Base-by-base conservation (phyloP, 2,797 vertebrate species). In the Euthynnus affinis region DNA sequence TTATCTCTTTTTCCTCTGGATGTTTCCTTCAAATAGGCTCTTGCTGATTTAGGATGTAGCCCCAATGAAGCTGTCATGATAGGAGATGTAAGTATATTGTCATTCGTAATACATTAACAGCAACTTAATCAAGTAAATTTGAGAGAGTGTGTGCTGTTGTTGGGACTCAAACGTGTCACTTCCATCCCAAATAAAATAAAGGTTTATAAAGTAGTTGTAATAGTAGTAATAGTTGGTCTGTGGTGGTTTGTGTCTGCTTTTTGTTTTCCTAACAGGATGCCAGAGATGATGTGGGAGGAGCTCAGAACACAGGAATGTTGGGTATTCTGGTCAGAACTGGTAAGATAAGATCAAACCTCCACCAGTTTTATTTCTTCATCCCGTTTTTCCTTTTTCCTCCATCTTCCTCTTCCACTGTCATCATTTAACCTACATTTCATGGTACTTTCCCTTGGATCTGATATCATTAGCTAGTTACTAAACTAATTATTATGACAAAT, bases 301-400 rank as follows among this genome's bases (percentile, higher is more conserved):
- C 97, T 77, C 98, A 99, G 93, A 92, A 93, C 0, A 89, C 92
- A 0, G 98, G 98, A 59, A 98, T 99, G 96, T 87, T 95, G 82
- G 98, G 98, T 74, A 98, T 99, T 92, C 93, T 99, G 49, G 98
- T 99, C 0, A 95, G 90, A 92, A 99, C 98, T 0, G 98, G 98
- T 98, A 86, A 79, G 96, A 59, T 42, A 42, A 14, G 14, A 13
- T 42, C 40, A 42, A 42, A 42, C 13, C 6, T 76, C 27, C 17
- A 55, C 0, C 40, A 48, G 13, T 2, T 29, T 29, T 5, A 29
- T 5, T 29, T 5, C 27, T 29, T 5, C 9, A 9, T 37, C 34
- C 34, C 8, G 8, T 34, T 37, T 37, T 3, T n/a, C 7, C 51
- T 17, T 5, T 22, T 48, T 9, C 17, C 17, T 53, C 9, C 6